Conservation (phyloP, 2,888 invertebrate genomes). For the Philereme transversata region DNA sequence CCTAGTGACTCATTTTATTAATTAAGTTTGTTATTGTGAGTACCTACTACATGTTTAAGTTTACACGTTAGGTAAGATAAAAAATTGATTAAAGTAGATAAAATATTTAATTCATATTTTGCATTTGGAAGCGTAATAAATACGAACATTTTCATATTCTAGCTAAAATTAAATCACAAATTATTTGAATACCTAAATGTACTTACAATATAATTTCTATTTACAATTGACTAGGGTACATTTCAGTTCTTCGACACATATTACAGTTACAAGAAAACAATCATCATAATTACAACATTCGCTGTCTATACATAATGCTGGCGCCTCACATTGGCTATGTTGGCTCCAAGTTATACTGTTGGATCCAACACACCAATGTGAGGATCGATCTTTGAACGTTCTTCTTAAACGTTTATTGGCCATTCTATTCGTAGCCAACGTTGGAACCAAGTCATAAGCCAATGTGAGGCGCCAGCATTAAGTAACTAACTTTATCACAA, state of each 20-base stretch:
- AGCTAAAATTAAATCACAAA: slow-evolving; percentile 82
- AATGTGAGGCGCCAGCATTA: no score
- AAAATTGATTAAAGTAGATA: slow-evolving; percentile 68
- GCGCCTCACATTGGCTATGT: no score
- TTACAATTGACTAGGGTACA: slow-evolving; percentile 84
- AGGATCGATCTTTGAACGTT: no score
- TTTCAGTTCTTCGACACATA: slow-evolving; percentile 78
- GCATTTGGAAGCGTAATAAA: slow-evolving; percentile 83
- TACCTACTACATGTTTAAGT: not conserved
- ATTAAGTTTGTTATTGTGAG: no score
- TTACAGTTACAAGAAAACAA: slow-evolving; percentile 58
- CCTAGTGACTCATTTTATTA: no score
- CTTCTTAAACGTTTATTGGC: no score
- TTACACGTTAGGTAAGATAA: slow-evolving; percentile 42
- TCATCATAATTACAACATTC: slow-evolving; percentile 50
- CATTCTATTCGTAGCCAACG: no score
- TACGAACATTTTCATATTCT: slow-evolving; percentile 78
- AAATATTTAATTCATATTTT: slow-evolving; percentile 83
- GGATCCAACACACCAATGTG: no score
- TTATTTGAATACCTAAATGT: slow-evolving; percentile 62
- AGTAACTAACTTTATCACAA: slow-evolving; percentile 81
- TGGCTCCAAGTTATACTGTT: no score
- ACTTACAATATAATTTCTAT: slow-evolving; percentile 64
- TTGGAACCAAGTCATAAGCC: no score
- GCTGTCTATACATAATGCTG: slow-evolving; percentile 35